A percentile compares a stretch with the other conserved stretches of the same genome.
Conservation (phyloP, 2,797 vertebrate species). For the Chiroxiphia lanceolata region DNA sequence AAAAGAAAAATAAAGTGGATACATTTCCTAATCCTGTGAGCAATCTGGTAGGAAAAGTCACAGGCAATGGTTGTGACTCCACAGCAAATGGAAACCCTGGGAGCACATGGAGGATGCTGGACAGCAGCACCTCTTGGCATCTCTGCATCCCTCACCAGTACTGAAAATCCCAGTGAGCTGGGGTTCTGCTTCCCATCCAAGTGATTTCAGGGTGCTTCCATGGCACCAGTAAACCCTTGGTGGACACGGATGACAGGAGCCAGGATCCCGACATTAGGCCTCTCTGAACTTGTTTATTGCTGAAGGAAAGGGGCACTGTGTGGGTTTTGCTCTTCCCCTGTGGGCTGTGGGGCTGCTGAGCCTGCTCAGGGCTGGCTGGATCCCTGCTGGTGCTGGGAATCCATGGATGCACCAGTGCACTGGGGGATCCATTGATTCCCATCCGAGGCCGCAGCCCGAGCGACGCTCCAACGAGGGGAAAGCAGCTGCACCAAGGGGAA, state of each 20-base stretch:
- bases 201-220: neutral
- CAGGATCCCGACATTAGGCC: too few relatives aligned
- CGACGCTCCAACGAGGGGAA: rapidly evolving
- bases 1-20: neutral
- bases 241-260: neutral
- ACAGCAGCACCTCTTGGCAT: neutral
- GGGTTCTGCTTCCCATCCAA: neutral
- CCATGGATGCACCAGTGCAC: rapidly evolving
- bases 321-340: neutral
- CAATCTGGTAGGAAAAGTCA: neutral
- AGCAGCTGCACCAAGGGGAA: neutral
- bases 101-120: rapidly evolving
- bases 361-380: rapidly evolving
- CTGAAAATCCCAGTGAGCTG: neutral
- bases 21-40: neutral
- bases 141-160: neutral
- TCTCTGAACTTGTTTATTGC: neutral
- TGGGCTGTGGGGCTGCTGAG: neutral
- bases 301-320: neutral
- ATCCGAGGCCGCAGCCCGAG: rapidly evolving
- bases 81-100: neutral
- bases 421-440: rapidly evolving
- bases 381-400: rapidly evolving
- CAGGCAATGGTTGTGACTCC: rapidly evolving
- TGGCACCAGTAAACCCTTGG: neutral